phyloP scores from a whole-genome alignment of 2,888 invertebrate species.

The Athripsodes cinereus region DNA sequence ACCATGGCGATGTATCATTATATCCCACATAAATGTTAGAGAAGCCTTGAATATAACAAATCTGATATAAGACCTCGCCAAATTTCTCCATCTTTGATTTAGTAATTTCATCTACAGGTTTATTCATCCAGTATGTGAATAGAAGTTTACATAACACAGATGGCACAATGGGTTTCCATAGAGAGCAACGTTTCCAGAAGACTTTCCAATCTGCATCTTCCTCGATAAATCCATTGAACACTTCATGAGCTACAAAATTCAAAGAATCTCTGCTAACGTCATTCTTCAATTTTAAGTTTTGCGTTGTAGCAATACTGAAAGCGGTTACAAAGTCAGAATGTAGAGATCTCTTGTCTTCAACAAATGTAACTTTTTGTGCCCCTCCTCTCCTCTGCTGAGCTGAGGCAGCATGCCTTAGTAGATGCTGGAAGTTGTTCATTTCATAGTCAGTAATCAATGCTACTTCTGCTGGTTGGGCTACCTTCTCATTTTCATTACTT shows the following conservation, averaged over 20 bases:
- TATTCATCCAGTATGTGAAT: constrained; percentile 66
- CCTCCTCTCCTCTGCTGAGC: constrained; percentile 36
- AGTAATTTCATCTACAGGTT: constrained; percentile 47
- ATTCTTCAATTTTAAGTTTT: constrained; percentile 34
- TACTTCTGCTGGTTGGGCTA: constrained; percentile 32
- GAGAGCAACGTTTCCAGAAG: constrained; percentile 10
- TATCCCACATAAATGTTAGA: constrained; percentile 58
- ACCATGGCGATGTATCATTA: constrained; percentile 72
- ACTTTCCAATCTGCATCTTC: constrained; percentile 18
- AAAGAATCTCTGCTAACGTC: constrained; percentile 37
- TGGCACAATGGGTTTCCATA: constrained; percentile 32
- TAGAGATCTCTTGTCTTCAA: constrained; percentile 42
- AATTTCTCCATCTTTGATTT: constrained; percentile 62
- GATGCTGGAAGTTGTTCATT: constrained; percentile 56
- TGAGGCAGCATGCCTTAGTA: constrained; percentile 53
- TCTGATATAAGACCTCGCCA: constrained; percentile 55
- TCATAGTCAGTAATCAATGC: constrained; percentile 49
- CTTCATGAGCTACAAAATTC: constrained; percentile 33
- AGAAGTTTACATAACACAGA: constrained; percentile 64
- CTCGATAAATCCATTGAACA: constrained; percentile 34
- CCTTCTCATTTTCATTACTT: constrained; percentile 26
- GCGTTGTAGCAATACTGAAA: constrained; percentile 45
- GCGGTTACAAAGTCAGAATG: constrained; percentile 51
- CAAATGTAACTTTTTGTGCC: constrained; percentile 52
- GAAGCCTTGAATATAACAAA: constrained; percentile 57